Base-by-base conservation (phyloP, 1,140 invertebrate genomes). In the Heliconius eleuchia region DNA sequence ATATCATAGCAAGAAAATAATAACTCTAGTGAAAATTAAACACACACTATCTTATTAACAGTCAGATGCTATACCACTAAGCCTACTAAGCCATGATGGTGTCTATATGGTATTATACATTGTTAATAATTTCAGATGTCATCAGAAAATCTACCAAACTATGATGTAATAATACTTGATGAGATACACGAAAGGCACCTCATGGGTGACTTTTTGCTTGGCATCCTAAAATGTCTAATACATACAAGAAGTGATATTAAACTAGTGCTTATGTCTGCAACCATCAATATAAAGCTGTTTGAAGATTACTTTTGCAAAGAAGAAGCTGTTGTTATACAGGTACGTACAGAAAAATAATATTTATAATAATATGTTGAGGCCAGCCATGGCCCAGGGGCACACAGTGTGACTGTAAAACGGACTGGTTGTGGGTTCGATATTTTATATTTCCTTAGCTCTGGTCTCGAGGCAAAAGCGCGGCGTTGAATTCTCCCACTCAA, bases 261-360 rank as follows among this genome's bases (percentile, higher is more conserved):
- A 94, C 94, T 99, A 8, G 97, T 99, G 23, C 96, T 99, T 0
- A 99, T 99, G 99, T 99, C 99, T 8, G 99, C 99, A 18, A 99
- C 99, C 2, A 99, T 99, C 60, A 99, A 99, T 94, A 97, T 99
- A 66, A 95, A 98, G 83, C 95, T 99, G 2, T 99, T 99, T 94
- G 96, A 96, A 81, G 95, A 96, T 81, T 99, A 99, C 94, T 99
- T 99, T 95, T 91, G 96, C 57, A 95, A 97, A 80, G 97, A 97
- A 90, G 95, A 97, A 70, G 97, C 97, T 57, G 96, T 96, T 83
- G 96, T 99, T 71, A 97, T 99, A 84, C 96, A 98, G 95, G 97
- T 97, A 91, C 85, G 83, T 83, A 42, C 5, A 30, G 74, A 78
- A 46, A 5, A 34, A 18, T 52, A 42, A 30, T 66, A 30, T 30